Base-by-base conservation (phyloP, 1,140 invertebrate genomes). In the Conopomorpha cramerella region DNA sequence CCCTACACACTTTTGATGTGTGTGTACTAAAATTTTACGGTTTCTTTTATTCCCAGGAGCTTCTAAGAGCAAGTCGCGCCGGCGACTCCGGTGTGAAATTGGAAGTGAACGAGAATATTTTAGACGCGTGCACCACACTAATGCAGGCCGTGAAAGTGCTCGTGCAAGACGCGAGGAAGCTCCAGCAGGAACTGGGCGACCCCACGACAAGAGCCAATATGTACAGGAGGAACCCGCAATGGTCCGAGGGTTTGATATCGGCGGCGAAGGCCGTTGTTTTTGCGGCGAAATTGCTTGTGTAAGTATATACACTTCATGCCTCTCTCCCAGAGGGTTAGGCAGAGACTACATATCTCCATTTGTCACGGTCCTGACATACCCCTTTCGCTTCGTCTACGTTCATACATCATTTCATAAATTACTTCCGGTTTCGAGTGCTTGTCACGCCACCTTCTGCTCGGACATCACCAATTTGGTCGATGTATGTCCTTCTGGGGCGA, bases 231-330 rank as follows among this genome's bases (percentile, higher is more conserved):
- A 99, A 99, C 76, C 95, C 98, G 68, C 90, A 96, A 60, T 99
- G 96, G 96, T 98, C 96, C 0, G 95, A 99, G 77, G 98, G 97
- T 7, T 82, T 99, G 10, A 92, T 99, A 46, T 99, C 97, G 17
- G 98, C 97, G 12, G 95, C 96, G 0, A 99, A 99, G 73, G 90
- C 95, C 17, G 95, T 99, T 8, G 98, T 93, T 0, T 89, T 93
- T 62, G 95, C 93, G 32, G 96, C 96, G 14, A 95, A 93, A 60
- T 87, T 96, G 49, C 78, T 99, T 14, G 82, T 99, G 92, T 95
- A 84, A 85, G 86, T 86, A 7, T n/a, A n/a, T n/a, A n/a, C n/a
- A n/a, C n/a, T n/a, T n/a, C n/a, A n/a, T n/a, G n/a, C n/a, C n/a
- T n/a, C n/a, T n/a, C n/a, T n/a, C n/a, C n/a, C n/a, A n/a, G n/a